Conservation (phyloP, 2,113 vertebrate species). For the Sebastes schlegelii region DNA sequence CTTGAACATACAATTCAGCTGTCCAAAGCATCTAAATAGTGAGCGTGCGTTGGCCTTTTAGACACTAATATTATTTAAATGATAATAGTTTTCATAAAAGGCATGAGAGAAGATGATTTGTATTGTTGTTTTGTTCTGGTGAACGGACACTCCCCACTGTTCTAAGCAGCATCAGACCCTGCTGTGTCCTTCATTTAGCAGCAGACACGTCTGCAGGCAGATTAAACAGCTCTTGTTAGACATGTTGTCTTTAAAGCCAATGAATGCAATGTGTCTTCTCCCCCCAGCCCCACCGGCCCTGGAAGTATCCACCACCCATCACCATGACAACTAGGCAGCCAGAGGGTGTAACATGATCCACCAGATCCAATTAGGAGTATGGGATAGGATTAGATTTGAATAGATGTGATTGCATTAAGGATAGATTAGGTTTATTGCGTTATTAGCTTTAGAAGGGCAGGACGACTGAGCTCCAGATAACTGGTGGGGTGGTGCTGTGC, state of each 20-base stretch:
- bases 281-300: slow-evolving; percentile 38
- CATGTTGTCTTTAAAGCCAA: slow-evolving; percentile 50
- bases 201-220: slow-evolving; percentile 23
- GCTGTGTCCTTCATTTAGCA: slow-evolving; percentile 35
- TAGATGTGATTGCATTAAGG: slow-evolving; percentile 81
- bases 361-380: slow-evolving; percentile 76
- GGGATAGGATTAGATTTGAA: slow-evolving; percentile 82
- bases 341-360: slow-evolving; percentile 80
- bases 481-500: slow-evolving; percentile 16
- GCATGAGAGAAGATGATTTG: neutral
- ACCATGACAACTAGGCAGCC: slow-evolving; percentile 81
- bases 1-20: neutral
- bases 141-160: neutral
- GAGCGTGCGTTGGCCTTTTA: neutral
- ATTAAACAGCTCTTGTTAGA: slow-evolving; percentile 46
- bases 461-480: slow-evolving; percentile 46
- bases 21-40: too few species aligned
- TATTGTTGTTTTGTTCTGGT: neutral
- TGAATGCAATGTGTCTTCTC: slow-evolving; percentile 41
- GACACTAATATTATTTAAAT: neutral
- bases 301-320: slow-evolving; percentile 63
- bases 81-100: neutral
- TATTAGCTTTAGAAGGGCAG: slow-evolving; percentile 79
- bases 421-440: slow-evolving; percentile 79
- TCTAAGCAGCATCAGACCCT: neutral